Evolutionary conservation across 2,113 vertebrate species (phyloP).

Genomic region (Antennarius striatus): DNA sequence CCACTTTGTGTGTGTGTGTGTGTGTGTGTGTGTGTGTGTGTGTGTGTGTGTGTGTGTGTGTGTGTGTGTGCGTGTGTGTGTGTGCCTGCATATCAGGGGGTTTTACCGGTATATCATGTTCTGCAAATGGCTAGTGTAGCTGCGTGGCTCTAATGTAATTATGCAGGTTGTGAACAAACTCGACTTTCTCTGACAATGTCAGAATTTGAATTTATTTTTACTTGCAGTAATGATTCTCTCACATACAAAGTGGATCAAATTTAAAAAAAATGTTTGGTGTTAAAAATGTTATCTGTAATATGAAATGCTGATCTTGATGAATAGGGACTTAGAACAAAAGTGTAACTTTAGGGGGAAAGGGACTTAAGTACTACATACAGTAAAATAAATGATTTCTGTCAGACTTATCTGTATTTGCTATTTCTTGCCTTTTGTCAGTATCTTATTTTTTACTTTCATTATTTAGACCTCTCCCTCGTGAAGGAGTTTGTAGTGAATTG

Average conservation of each 20-base stretch:
- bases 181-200: constrained; percentile 5
- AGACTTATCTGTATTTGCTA: too few relatives aligned
- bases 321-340: too few relatives aligned
- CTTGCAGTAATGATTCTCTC: not conserved
- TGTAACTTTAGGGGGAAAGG: too few relatives aligned
- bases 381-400: too few relatives aligned
- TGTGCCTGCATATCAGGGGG: not conserved
- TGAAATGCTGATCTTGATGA: too few relatives aligned
- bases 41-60: too few relatives aligned
- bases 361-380: too few relatives aligned
- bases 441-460: too few relatives aligned
- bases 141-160: constrained; percentile 7
- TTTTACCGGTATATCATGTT: constrained; percentile 12
- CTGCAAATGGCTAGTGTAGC: constrained; percentile 1
- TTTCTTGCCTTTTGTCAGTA: too few relatives aligned
- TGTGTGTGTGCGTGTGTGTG: not conserved
- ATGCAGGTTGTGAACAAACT: constrained; percentile 13
- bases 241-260: not conserved
- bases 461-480: too few relatives aligned
- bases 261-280: not conserved
- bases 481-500: too few relatives aligned
- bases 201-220: constrained; percentile 8
- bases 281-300: too few relatives aligned
- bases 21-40: not conserved
- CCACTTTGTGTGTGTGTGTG: not conserved